Percentiles rank a stretch among this genome's conserved stretches.
phyloP scores from a whole-genome alignment of 2,113 vertebrate species.

The Scatophagus argus region DNA sequence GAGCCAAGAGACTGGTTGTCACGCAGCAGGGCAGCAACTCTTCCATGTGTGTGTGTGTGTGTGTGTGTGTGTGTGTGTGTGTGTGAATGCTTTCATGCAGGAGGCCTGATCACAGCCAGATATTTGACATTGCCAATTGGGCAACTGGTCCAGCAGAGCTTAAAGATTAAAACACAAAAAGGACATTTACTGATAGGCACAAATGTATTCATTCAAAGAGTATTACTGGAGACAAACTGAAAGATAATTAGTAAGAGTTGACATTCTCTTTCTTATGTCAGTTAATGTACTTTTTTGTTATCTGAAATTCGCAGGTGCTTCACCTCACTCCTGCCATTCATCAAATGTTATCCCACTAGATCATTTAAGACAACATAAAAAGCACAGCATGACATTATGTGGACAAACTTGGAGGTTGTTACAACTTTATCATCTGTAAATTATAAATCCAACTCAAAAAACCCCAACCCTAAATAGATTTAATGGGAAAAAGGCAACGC shows the following conservation, averaged over 20 bases:
- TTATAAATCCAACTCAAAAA: conserved; percentile 21
- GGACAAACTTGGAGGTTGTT: conserved; percentile 18
- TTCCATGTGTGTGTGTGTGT: conserved; percentile 28
- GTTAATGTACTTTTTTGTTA: not conserved
- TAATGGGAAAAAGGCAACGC: conserved; percentile 13
- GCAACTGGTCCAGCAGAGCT: not conserved
- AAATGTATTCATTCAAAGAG: not conserved
- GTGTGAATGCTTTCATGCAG: conserved; percentile 10
- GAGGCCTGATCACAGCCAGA: conserved; percentile 31
- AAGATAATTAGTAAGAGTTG: not conserved
- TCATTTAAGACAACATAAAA: conserved; percentile 11
- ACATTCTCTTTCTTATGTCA: not conserved
- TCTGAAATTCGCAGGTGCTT: conserved; percentile 17
- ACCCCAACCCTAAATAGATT: conserved; percentile 33
- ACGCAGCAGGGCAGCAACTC: conserved; percentile 47
- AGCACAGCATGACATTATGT: conserved; percentile 1
- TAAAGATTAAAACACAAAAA: conserved; percentile 1
- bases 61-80: conserved; percentile 26
- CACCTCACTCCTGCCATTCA: not conserved
- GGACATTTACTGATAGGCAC: not conserved
- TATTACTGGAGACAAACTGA: not conserved
- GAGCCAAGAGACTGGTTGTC: conserved; percentile 57
- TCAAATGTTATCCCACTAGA: not conserved
- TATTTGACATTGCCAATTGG: conserved; percentile 21
- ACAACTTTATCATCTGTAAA: conserved; percentile 11